These are phyloP conservation scores for Lutjanus erythropterus DNA, from an alignment of 2,113 vertebrate genomes.

Conservation along the genomic window DNA sequence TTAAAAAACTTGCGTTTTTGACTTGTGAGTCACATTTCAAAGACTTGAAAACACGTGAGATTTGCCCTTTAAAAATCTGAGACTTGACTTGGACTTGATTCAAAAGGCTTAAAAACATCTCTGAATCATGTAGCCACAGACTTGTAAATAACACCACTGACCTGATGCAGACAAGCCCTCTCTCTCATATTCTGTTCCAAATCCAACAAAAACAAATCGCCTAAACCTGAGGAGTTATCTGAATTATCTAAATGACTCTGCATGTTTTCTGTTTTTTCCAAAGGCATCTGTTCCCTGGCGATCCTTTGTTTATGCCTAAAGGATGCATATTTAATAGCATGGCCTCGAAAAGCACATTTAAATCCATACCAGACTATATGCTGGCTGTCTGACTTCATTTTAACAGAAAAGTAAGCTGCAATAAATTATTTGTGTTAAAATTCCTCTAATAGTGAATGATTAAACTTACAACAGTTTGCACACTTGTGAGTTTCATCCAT, in stretches of 20 bases:
- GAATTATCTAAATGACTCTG: slow-evolving; percentile 30
- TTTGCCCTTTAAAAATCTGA: background rate
- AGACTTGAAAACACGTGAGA: background rate
- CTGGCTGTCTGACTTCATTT: background rate
- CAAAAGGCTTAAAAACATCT: background rate
- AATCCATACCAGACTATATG: background rate
- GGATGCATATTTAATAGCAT: slow-evolving; percentile 14
- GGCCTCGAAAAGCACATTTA: slow-evolving; percentile 14
- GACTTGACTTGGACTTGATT: background rate
- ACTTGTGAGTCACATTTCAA: background rate
- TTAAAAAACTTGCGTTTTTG: background rate
- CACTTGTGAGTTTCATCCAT: background rate
- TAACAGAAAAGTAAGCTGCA: slow-evolving; percentile 3
- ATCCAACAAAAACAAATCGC: slow-evolving; percentile 7
- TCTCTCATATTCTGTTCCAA: background rate
- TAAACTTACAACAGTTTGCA: background rate
- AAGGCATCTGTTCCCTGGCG: background rate
- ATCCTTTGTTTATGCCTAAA: slow-evolving; percentile 44
- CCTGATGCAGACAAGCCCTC: background rate
- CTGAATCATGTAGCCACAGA: background rate
- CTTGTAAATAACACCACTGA: background rate
- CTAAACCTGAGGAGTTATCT: background rate
- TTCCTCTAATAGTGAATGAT: background rate
- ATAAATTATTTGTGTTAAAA: background rate
- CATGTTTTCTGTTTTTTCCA: slow-evolving; percentile 4